These are phyloP conservation scores for Lycia hirtaria DNA, from an alignment of 2,888 invertebrate genomes.

Conservation along the genomic window DNA sequence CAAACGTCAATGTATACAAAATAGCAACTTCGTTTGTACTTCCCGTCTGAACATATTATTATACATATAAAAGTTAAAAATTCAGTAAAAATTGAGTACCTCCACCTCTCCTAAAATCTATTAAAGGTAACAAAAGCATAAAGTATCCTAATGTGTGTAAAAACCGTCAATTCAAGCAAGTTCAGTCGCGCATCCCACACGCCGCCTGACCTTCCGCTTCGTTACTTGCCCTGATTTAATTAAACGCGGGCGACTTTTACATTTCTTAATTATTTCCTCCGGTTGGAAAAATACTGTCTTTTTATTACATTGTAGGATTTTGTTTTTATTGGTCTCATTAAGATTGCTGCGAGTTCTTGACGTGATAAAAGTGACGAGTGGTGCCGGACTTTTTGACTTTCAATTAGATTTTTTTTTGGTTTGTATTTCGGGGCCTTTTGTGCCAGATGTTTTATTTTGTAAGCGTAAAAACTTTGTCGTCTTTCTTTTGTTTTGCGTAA, in stretches of 20 bases:
- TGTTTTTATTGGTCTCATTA: conserved; percentile 35
- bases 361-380: conserved; percentile 23
- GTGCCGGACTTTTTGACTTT: conserved; percentile 6
- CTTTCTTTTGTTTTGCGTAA: neutral
- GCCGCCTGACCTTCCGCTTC: conserved; percentile 68
- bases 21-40: too few species aligned
- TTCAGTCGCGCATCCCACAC: conserved; percentile 47
- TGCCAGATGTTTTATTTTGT: neutral
- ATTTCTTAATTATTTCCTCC: conserved; percentile 72
- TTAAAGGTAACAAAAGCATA: too few species aligned
- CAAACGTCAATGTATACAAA: too few species aligned
- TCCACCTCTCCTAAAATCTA: too few species aligned
- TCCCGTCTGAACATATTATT: too few species aligned
- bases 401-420: conserved; percentile 7
- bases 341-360: conserved; percentile 27
- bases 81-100: too few species aligned
- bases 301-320: conserved; percentile 37
- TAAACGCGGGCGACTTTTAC: conserved; percentile 65
- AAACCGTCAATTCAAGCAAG: conserved; percentile 36
- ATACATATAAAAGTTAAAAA: too few species aligned
- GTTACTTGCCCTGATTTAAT: conserved; percentile 76
- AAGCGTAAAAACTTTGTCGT: neutral
- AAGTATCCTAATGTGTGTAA: too few species aligned
- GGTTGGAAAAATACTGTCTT: conserved; percentile 54
- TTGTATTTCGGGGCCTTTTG: neutral